Evolutionary conservation across 53 echinoderm and acorn worm genomes (phyloP), one percentile per base, ranked within the genome.

Genomic region (Temnopleurus reevesii): DNA sequence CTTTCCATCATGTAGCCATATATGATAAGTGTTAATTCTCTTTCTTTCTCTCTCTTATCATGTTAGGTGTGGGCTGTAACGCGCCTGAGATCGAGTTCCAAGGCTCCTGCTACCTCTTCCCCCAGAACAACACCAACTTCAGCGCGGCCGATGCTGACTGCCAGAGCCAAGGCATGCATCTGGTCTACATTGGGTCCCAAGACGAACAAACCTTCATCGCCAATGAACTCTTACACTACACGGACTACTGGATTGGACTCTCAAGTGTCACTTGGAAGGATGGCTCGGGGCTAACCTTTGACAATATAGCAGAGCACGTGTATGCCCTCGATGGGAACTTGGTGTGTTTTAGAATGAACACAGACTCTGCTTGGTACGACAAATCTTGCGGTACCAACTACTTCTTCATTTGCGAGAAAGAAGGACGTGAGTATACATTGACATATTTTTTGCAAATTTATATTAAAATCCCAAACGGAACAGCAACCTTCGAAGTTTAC

Each of bases 171-270:
- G 71, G 36, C 1, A 38, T 18, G 71, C 71, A 66, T 12, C 71
- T 66, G 5, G 41, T 66, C 41, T 66, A 66, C 12, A 66, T 66
- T 19, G 71, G 71, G 0, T 66, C 71, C n/a, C 71, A 36, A 1
- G 71, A 66, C n/a, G 71, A 66, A 66, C 71, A 66, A n/a, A 41
- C 5, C 71, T 66, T 66, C 12, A 35, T 66, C 6, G 71, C 35
- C n/a, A 38, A 66, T n/a, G 5, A 38, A 36, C 71, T 41, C 0
- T 1, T 38, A 10, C 18, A n/a, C 8, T 19, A 6, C 3, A 41
- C 6, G 7, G 71, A 41, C 0, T 66, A 66, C 19, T 66, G 71
- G 71, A 66, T 66, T 2, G 71, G 71, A 5, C 13, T 66, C 5
- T 66, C 71, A 6, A 66, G 71, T 66, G 71, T 66, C n/a, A 66